Conservation (phyloP, 2,797 vertebrate species). For the Potorous gilbertii region DNA sequence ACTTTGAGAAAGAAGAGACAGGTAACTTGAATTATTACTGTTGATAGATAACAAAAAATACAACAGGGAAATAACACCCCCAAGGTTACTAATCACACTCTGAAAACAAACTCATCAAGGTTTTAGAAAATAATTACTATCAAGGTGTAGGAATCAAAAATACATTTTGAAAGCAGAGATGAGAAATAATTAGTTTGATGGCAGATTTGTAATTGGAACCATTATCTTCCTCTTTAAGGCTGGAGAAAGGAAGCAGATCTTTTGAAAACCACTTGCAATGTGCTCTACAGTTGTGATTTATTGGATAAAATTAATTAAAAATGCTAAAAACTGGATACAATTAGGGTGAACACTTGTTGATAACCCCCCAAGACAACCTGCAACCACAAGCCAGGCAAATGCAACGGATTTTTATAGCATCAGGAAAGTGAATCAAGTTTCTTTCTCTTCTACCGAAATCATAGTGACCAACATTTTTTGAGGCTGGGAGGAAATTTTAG, state of each 20-base stretch:
- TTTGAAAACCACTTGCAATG: slow-evolving; percentile 9
- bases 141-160: neutral
- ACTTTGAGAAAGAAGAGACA: slow-evolving; percentile 17
- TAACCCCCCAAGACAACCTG: neutral
- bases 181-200: slow-evolving; percentile 65
- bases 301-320: slow-evolving; percentile 6
- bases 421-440: slow-evolving; percentile 15
- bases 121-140: neutral
- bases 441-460: neutral
- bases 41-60: neutral
- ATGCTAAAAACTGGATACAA: no score
- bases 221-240: slow-evolving; percentile 34
- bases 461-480: neutral
- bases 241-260: slow-evolving; percentile 1
- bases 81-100: neutral
- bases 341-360: slow-evolving; percentile 31
- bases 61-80: neutral
- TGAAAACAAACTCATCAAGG: neutral
- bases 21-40: neutral
- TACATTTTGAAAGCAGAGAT: slow-evolving; percentile 52
- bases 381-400: neutral
- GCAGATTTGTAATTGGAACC: slow-evolving; percentile 62
- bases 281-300: neutral
- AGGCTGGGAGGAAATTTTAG: neutral
- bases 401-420: neutral